A percentile compares a stretch with the other conserved stretches of the same genome.
phyloP scores from a whole-genome alignment of 2,888 invertebrate species.

The Strigamia maritima region DNA sequence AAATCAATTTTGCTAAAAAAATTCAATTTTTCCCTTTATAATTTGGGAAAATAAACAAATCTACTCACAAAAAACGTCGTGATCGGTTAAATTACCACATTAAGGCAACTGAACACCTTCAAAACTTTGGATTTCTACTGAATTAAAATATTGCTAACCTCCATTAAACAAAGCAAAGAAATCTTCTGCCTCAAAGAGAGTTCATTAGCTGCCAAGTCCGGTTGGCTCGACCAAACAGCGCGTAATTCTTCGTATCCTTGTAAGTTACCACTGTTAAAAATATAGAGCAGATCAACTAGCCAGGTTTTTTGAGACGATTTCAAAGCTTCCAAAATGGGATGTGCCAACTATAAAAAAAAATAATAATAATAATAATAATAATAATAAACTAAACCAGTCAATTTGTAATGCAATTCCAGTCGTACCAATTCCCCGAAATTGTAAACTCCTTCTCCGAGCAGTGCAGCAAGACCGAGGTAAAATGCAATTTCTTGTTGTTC shows the following conservation, averaged over 20 bases:
- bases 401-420: neutral
- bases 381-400: neutral
- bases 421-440: constrained; percentile 89
- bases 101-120: too few species aligned
- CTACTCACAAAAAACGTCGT: too few species aligned
- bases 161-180: constrained; percentile 92
- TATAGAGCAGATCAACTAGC: constrained; percentile 78
- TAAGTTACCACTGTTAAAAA: constrained; percentile 82
- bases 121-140: too few species aligned
- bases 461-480: constrained; percentile 86
- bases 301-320: constrained; percentile 78
- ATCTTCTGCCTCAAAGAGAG: constrained; percentile 84
- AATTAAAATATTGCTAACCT: constrained; percentile 58
- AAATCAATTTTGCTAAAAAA: too few species aligned
- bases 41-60: too few species aligned
- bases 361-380: too few species aligned
- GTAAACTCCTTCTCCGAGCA: constrained; percentile 91
- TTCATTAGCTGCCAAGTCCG: constrained; percentile 79
- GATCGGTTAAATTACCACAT: neutral
- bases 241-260: constrained; percentile 69
- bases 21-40: too few species aligned
- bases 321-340: constrained; percentile 84
- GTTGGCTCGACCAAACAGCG: constrained; percentile 71
- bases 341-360: constrained; percentile 68
- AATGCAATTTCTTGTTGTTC: constrained; percentile 77